Percentiles rank a stretch among this genome's conserved stretches.
phyloP scores from a whole-genome alignment of 2,888 invertebrate genomes.

The Penaeus monodon region DNA sequence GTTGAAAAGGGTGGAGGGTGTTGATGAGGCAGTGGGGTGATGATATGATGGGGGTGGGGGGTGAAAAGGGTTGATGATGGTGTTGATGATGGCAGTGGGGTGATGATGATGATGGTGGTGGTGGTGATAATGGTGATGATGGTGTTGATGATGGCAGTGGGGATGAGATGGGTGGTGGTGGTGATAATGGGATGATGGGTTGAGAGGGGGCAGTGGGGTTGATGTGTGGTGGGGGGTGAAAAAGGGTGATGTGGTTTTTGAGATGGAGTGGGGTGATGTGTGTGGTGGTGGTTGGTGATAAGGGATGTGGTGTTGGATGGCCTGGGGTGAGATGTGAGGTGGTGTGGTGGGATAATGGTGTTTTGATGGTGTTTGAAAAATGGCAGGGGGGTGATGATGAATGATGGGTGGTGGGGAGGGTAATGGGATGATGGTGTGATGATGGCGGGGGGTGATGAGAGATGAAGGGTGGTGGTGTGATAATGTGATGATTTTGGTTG shows the following conservation, averaged over 20 bases:
- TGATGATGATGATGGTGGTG: neutral
- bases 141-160: neutral
- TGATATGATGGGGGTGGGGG: no score
- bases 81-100: neutral
- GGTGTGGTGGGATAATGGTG: conserved; percentile 24
- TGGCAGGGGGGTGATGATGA: no score
- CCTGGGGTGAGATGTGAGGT: conserved; percentile 10
- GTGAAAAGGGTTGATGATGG: no score
- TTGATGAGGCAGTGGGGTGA: neutral
- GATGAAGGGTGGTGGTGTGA: neutral
- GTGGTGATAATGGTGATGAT: neutral
- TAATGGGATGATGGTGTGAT: conserved; percentile 9
- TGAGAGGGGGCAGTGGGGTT: neutral
- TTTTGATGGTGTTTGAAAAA: no score
- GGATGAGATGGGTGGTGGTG: neutral
- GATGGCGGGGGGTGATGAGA: neutral
- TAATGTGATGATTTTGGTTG: neutral
- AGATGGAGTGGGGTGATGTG: neutral
- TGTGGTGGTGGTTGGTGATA: conserved; percentile 8
- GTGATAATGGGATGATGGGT: neutral
- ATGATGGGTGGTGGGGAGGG: conserved; percentile 1
- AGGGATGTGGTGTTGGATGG: conserved; percentile 12
- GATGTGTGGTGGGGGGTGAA: neutral
- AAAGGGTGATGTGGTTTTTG: neutral
- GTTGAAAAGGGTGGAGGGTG: no score